Evolutionary conservation across 92 coral and sea anemone species (phyloP), one percentile per base, ranked within the genome.

Genomic region (Nematostella vectensis): DNA sequence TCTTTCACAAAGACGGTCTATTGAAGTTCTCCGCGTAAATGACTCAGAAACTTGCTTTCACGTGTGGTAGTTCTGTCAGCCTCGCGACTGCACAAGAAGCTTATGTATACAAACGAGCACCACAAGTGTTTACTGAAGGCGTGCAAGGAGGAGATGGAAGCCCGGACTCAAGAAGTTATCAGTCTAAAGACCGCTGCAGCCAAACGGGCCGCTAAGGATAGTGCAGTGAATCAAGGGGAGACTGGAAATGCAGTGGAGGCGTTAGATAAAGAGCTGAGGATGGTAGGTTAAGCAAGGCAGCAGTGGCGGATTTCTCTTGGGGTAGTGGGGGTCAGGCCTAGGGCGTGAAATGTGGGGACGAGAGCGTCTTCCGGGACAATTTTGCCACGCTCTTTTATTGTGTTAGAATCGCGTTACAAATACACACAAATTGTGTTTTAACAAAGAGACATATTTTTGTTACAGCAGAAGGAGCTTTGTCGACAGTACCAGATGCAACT

Each of bases 21-120:
- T n/a, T n/a, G n/a, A n/a, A n/a, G n/a, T n/a, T n/a, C n/a, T n/a
- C n/a, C n/a, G n/a, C n/a, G n/a, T n/a, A n/a, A n/a, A n/a, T n/a
- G n/a, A n/a, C n/a, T n/a, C n/a, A n/a, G n/a, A n/a, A n/a, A n/a
- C n/a, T n/a, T n/a, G n/a, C n/a, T n/a, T n/a, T n/a, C n/a, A n/a
- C n/a, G n/a, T n/a, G n/a, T n/a, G n/a, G n/a, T 33, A 91, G 98
- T 91, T 20, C 62, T 67, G 2, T 78, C 79, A 25, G 94, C 89
- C 31, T 40, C 68, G 18, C 80, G 77, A 43, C 79, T 91, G 19
- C 95, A 91, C 60, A 82, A 65, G 63, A 91, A 86, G 49, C 67
- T 91, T 29, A 64, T 65, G 59, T 91, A 81, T 63, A 82, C 75
- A 11, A 91, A 85, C 50, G 83, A 81, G 48, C 98, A 91, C 58